A percentile compares a stretch with the other conserved stretches of the same genome.
Evolutionary conservation across 2,113 vertebrate genomes (phyloP).

Genomic region (Melospiza melodia): DNA sequence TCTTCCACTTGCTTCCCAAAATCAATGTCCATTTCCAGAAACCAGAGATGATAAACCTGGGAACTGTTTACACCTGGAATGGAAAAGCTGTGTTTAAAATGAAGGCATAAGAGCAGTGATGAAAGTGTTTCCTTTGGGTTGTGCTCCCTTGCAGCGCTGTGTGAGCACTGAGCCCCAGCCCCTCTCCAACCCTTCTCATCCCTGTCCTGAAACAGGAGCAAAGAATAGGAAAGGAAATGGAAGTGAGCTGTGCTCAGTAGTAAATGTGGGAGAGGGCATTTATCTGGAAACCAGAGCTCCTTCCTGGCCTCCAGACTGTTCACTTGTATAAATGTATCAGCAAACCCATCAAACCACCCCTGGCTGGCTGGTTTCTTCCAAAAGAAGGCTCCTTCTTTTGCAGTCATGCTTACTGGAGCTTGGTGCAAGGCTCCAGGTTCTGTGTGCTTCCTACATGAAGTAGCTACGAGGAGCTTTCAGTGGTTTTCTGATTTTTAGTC

Average conservation of each 20-base stretch:
- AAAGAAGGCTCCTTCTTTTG: not conserved
- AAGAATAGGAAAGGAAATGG: not conserved
- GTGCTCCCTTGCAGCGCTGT: accelerated
- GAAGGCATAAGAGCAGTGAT: not conserved
- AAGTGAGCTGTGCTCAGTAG: not conserved
- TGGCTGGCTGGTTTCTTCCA: not conserved
- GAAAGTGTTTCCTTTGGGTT: not conserved
- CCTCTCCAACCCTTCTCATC: not conserved
- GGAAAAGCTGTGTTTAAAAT: not conserved
- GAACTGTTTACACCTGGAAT: not conserved
- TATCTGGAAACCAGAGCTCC: not conserved
- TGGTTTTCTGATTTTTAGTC: not conserved
- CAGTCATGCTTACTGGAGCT: not conserved
- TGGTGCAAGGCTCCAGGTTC: not conserved
- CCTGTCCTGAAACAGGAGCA: not conserved
- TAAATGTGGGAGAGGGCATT: not conserved
- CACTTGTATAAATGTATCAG: not conserved
- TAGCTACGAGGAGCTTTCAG: not conserved
- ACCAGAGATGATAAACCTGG: not conserved
- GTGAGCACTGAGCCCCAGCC: accelerated
- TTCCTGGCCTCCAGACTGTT: not conserved
- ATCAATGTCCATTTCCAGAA: not conserved
- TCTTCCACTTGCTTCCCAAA: not conserved
- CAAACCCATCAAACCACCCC: not conserved
- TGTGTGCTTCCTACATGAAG: not conserved